Conservation (phyloP, 2,888 invertebrate species). For the Timema podura region DNA sequence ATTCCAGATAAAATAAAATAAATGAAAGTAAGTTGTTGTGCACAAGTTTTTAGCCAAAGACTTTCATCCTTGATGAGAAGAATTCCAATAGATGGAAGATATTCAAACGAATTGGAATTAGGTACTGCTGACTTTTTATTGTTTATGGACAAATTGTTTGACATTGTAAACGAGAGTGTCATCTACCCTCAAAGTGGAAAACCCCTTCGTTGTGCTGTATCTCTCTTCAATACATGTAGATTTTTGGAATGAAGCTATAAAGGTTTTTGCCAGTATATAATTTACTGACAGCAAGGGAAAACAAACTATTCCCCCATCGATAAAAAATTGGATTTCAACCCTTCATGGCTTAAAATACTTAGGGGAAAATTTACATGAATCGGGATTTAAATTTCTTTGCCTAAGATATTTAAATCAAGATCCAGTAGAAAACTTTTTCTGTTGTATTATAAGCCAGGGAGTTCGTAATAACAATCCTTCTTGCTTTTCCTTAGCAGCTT, state of each 20-base stretch:
- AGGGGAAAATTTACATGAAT: too few relatives aligned
- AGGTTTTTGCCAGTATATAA: conserved; percentile 7
- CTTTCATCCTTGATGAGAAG: conserved; percentile 9
- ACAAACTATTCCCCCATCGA: neutral
- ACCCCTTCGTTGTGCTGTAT: neutral
- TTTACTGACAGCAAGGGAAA: conserved; percentile 10
- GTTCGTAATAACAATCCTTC: conserved; percentile 7
- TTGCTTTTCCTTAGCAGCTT: neutral
- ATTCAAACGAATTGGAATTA: neutral
- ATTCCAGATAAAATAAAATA: conserved; percentile 10
- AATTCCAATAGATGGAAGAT: neutral
- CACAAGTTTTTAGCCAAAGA: conserved; percentile 16
- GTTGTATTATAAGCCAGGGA: neutral
- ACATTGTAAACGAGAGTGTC: neutral
- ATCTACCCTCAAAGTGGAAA: neutral
- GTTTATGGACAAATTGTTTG: neutral
- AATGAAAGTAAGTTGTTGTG: conserved; percentile 12
- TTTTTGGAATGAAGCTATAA: conserved; percentile 16
- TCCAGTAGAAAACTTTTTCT: neutral
- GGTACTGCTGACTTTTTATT: neutral
- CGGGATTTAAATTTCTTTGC: too few relatives aligned
- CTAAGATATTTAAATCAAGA: neutral
- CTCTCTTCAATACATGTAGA: conserved; percentile 3
- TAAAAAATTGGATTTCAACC: too few relatives aligned
- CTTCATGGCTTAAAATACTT: too few relatives aligned